phyloP scores from a whole-genome alignment of 1,140 invertebrate genomes.

The Cylas formicarius region DNA sequence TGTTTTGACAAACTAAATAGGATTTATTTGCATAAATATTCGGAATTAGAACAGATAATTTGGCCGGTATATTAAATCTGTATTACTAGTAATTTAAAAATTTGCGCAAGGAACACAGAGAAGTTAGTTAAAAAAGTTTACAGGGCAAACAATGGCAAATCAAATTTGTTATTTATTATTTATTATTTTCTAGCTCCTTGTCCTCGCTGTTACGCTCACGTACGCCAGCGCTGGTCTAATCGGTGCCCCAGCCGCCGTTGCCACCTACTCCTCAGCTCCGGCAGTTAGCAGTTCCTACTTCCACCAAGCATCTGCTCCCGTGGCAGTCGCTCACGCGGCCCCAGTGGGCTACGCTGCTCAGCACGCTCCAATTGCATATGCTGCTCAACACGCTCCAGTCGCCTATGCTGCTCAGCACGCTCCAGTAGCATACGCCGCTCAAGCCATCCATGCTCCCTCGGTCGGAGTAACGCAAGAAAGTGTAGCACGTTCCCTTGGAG shows the following conservation, averaged over 20 bases:
- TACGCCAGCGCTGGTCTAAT: constrained; percentile 46
- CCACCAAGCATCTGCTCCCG: constrained; percentile 24
- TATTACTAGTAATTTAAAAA: background rate
- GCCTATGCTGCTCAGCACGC: constrained; percentile 26
- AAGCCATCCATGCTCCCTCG: constrained; percentile 43
- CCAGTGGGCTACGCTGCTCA: constrained; percentile 5
- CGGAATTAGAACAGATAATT: too few relatives aligned
- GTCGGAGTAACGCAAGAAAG: constrained; percentile 50
- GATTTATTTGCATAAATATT: constrained; percentile 5
- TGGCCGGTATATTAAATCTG: too few relatives aligned
- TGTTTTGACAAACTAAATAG: constrained; percentile 2
- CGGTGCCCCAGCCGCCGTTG: constrained; percentile 28
- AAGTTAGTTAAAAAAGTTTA: background rate
- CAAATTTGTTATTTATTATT: background rate
- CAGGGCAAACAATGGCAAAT: background rate
- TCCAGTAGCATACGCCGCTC: constrained; percentile 33
- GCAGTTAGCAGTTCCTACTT: constrained; percentile 22
- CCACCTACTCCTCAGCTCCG: constrained; percentile 30
- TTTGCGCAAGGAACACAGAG: background rate
- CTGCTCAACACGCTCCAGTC: constrained; percentile 30
- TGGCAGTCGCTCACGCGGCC: constrained; percentile 16
- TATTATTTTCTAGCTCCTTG: constrained; percentile 26
- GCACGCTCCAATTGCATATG: too few relatives aligned
- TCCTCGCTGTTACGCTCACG: constrained; percentile 37
- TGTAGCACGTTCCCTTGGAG: constrained; percentile 49